Percentiles rank a stretch among this genome's conserved stretches.
Conservation (phyloP, 2,888 invertebrate species). For the Rhodophaea formosa region DNA sequence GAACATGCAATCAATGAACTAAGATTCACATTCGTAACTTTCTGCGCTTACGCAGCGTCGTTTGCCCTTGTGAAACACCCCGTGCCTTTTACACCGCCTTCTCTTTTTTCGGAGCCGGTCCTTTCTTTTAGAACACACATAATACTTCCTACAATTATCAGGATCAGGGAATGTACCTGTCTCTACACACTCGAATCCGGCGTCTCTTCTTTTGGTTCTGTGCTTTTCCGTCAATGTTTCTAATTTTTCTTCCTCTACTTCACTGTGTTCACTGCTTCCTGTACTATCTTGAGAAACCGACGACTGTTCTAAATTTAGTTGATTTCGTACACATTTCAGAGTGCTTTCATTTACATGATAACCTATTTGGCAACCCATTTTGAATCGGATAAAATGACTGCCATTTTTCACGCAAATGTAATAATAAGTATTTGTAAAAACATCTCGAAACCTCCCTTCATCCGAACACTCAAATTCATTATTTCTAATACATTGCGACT, state of each 20-base stretch:
- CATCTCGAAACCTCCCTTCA: conserved; percentile 62
- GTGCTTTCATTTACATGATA: conserved; percentile 54
- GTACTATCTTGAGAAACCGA: conserved; percentile 4
- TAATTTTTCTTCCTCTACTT: background rate
- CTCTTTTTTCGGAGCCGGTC: conserved; percentile 39
- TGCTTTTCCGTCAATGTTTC: background rate
- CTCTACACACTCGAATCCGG: conserved; percentile 49
- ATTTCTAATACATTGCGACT: conserved; percentile 70
- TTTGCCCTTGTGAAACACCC: conserved; percentile 56
- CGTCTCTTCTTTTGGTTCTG: conserved; percentile 14
- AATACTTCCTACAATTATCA: conserved; percentile 60
- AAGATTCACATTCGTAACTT: conserved; percentile 41
- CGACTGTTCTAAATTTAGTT: conserved; percentile 17
- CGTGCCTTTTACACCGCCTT: conserved; percentile 59
- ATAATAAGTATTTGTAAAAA: conserved; percentile 59
- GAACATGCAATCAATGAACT: no score
- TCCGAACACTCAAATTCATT: conserved; percentile 71
- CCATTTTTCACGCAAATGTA: conserved; percentile 63
- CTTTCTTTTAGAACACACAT: conserved; percentile 48
- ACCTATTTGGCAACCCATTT: conserved; percentile 59
- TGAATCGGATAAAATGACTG: conserved; percentile 52
- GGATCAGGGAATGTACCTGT: conserved; percentile 60
- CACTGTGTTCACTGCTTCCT: conserved; percentile 17
- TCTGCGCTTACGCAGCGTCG: conserved; percentile 49
- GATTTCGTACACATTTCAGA: conserved; percentile 46